Evolutionary conservation across 2,113 vertebrate species (phyloP).

Genomic region (Psittacula cyanocephala): DNA sequence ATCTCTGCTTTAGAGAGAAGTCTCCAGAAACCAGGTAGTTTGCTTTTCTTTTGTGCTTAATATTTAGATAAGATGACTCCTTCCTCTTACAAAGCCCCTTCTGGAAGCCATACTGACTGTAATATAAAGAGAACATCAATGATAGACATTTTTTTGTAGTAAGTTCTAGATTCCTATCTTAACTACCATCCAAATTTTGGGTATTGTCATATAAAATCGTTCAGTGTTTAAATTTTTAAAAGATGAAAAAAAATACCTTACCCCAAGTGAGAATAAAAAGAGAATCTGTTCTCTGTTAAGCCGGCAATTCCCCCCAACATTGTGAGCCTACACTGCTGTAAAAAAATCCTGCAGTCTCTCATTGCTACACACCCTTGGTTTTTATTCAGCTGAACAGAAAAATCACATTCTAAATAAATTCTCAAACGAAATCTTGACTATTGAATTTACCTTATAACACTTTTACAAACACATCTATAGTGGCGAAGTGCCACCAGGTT

Average conservation of each 20-base stretch:
- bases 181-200: neutral
- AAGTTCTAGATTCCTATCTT: neutral
- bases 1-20: neutral
- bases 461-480: neutral
- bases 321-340: neutral
- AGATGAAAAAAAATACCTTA: neutral
- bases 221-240: neutral
- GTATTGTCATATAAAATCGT: neutral
- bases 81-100: neutral
- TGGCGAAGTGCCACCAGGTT: neutral
- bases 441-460: neutral
- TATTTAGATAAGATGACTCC: neutral
- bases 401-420: neutral
- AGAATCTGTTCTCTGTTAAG: neutral
- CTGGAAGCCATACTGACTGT: neutral
- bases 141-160: neutral
- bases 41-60: neutral
- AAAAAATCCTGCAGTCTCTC: rapidly evolving
- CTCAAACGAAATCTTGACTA: neutral
- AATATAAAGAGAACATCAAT: neutral
- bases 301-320: neutral
- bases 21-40: neutral
- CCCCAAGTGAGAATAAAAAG: neutral
- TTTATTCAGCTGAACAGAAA: neutral
- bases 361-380: neutral